These are phyloP conservation scores for Threskiornis aethiopicus DNA, from an alignment of 2,797 vertebrate genomes.

Conservation along the genomic window DNA sequence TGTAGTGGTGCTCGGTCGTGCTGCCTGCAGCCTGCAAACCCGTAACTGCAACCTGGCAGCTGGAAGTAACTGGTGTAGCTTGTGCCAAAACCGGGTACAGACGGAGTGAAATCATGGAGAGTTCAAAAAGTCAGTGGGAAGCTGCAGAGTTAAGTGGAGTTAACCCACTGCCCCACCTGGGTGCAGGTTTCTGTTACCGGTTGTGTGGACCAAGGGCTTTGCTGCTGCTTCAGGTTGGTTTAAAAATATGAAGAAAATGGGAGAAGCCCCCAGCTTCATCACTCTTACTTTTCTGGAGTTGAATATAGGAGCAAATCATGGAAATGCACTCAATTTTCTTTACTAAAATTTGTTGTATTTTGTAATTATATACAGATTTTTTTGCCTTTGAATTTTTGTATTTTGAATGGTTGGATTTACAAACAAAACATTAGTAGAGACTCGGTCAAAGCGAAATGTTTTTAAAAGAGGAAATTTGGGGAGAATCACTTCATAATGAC, in stretches of 20 bases:
- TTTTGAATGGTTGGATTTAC: not conserved
- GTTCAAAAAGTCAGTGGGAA: not conserved
- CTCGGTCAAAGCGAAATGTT: accelerated
- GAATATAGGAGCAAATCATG: not conserved
- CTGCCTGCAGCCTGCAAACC: not conserved
- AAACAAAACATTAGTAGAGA: not conserved
- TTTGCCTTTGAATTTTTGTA: not conserved
- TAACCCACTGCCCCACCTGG: no score
- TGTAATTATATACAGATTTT: not conserved
- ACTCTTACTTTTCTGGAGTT: not conserved
- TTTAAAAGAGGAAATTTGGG: not conserved
- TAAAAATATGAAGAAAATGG: not conserved
- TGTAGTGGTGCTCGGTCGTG: not conserved
- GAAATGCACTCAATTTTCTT: not conserved
- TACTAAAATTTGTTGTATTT: not conserved
- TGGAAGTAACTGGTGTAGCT: no score
- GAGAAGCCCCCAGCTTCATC: not conserved
- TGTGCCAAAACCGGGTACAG: accelerated
- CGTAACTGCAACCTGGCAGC: not conserved
- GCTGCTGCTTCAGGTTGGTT: not conserved
- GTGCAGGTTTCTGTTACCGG: not conserved
- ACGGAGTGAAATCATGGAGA: not conserved
- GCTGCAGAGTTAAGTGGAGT: not conserved
- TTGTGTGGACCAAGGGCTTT: not conserved
- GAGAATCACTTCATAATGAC: not conserved